Conservation (phyloP, 1,140 invertebrate genomes). For the Cydia strobilella region DNA sequence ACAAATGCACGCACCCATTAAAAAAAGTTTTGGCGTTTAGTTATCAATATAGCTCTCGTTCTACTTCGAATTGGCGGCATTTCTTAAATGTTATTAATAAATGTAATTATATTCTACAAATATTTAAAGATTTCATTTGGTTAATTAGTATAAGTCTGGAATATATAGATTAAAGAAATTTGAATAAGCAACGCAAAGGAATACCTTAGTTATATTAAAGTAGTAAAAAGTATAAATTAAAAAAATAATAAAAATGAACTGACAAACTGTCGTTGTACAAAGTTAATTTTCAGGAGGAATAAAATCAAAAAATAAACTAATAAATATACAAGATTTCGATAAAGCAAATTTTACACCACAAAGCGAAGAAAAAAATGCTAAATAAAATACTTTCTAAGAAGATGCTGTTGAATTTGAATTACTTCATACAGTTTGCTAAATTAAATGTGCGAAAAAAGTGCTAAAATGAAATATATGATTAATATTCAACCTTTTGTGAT, state of each 20-base stretch:
- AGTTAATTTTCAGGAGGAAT: too few relatives aligned
- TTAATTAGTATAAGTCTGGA: background rate
- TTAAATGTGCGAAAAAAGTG: too few relatives aligned
- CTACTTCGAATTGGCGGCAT: background rate
- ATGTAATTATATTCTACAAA: background rate
- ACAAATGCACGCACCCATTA: slow-evolving; percentile 78
- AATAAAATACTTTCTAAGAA: too few relatives aligned
- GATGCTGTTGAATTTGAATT: too few relatives aligned
- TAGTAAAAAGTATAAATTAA: background rate
- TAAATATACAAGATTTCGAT: too few relatives aligned
- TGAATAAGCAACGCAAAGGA: background rate
- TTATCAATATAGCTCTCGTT: slow-evolving; percentile 35
- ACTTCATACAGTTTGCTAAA: background rate
- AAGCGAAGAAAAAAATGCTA: too few relatives aligned
- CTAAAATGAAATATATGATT: background rate
- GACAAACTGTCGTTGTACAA: too few relatives aligned
- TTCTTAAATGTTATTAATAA: background rate
- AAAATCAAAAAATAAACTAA: too few relatives aligned
- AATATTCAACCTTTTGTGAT: background rate
- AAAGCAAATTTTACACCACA: too few relatives aligned
- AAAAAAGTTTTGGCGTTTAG: slow-evolving; percentile 70
- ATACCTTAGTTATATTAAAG: background rate
- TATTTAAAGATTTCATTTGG: background rate
- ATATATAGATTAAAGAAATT: background rate
- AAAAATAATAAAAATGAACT: too few relatives aligned